Base-by-base conservation (phyloP, 1,140 invertebrate species). In the Spodoptera litura region DNA sequence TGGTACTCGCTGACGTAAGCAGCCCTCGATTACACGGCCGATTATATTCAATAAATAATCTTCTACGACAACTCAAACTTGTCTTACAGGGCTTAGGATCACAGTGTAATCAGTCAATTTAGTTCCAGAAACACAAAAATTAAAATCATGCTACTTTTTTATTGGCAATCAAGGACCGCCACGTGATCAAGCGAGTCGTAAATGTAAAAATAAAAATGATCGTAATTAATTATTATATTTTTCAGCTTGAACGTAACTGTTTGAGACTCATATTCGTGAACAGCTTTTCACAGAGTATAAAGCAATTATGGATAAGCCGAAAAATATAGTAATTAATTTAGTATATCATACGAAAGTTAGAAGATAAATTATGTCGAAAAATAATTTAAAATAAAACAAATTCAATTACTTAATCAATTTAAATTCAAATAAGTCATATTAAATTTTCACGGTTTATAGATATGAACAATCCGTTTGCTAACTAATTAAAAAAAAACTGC, bases 71-170 rank as follows among this genome's bases (percentile, higher is more conserved):
- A 66, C 38, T 66, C 35, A 64, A 64, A 44, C 35, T 15, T 64
- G 35, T 64, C 38, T 64, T 64, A 49, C 61, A 64, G 15, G 49
- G n/a, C 11, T 64, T 49, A 64, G 20, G 38, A 64, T 64, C 61
- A 64, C 62, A 66, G 38, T 49, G 62, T 25, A 49, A 66, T 66
- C 38, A 49, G 38, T 66, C 62, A 66, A 66, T 66, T 66, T 66
- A 20, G 62, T 66, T 66, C 38, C 62, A 49, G 49, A 66, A 20
- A 4, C 15, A 66, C 49, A 66, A 66, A 66, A 66, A 49, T 20
- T 25, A 49, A 0, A 15, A 66, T 49, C 8, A 49, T 49, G 4
- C 38, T 49, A 12, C 15, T n/a, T 66, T 9, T 61, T 9, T 0
- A 31, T 35, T 58, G 31, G 11, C 1, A 31, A 66, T 20, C 38